Percentiles rank a stretch among this genome's conserved stretches.
These are phyloP conservation scores for Eulithis testata DNA, from an alignment of 2,888 invertebrate genomes.

Conservation along the genomic window DNA sequence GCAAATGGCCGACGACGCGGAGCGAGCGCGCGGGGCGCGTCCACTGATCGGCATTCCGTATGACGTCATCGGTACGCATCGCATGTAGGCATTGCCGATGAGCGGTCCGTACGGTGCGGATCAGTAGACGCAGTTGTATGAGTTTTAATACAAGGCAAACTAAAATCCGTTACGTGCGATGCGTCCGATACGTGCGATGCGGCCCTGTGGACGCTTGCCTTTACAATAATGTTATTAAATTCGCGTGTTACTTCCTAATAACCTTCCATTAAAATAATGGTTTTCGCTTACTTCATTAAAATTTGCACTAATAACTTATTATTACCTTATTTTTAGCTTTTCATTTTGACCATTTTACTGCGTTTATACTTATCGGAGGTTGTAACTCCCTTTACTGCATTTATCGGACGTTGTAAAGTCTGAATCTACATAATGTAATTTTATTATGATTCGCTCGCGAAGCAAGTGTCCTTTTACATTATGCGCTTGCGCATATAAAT, in stretches of 20 bases:
- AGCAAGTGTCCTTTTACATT: slow-evolving; percentile 76
- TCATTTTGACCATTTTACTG: slow-evolving; percentile 19
- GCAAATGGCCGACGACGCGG: too few relatives aligned
- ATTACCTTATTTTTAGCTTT: slow-evolving; percentile 46
- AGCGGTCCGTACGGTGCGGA: too few relatives aligned
- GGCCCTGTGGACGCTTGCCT: too few relatives aligned
- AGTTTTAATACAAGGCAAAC: too few relatives aligned
- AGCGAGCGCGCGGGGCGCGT: too few relatives aligned
- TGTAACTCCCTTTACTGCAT: slow-evolving; percentile 51
- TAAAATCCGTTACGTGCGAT: too few relatives aligned
- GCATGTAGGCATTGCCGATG: too few relatives aligned
- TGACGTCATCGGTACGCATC: too few relatives aligned
- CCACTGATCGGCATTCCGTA: too few relatives aligned
- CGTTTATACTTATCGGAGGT: neutral
- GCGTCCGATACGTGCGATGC: too few relatives aligned
- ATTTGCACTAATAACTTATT: slow-evolving; percentile 24
- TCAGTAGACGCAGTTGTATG: too few relatives aligned
- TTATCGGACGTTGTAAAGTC: slow-evolving; percentile 51
- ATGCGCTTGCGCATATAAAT: slow-evolving; percentile 55
- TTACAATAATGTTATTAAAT: slow-evolving; percentile 15
- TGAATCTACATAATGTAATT: slow-evolving; percentile 69
- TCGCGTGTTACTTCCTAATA: slow-evolving; percentile 27
- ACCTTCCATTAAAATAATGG: slow-evolving; percentile 31
- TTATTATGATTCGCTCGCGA: slow-evolving; percentile 63
- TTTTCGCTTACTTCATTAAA: slow-evolving; percentile 34